These are phyloP conservation scores for Maconellicoccus hirsutus DNA, from an alignment of 1,140 invertebrate genomes.

Conservation along the genomic window DNA sequence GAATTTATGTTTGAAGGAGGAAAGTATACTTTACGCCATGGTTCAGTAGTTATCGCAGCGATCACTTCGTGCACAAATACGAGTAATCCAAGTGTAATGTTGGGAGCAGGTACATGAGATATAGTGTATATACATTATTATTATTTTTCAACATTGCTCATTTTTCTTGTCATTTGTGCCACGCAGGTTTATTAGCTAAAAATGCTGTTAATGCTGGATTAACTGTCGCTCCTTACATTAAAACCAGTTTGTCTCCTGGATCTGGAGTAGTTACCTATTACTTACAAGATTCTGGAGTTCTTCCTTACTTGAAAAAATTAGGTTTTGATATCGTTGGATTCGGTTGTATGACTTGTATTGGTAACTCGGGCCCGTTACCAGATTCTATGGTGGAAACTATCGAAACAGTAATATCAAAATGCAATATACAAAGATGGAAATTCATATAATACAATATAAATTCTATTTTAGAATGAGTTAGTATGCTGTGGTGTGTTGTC, in stretches of 20 bases:
- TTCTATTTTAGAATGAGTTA: conserved; percentile 57
- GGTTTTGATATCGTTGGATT: conserved; percentile 94
- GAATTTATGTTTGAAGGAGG: conserved; percentile 69
- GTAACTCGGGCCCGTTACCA: conserved; percentile 88
- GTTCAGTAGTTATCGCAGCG: conserved; percentile 91
- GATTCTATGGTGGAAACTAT: conserved; percentile 85
- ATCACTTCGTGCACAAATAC: conserved; percentile 98
- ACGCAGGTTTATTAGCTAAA: conserved; percentile 82
- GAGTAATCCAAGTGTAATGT: conserved; percentile 94
- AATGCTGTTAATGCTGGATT: conserved; percentile 89
- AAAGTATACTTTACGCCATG: conserved; percentile 76
- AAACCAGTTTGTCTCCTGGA: conserved; percentile 91
- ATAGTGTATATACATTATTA: neutral
- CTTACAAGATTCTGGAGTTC: conserved; percentile 73
- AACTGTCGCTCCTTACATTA: conserved; percentile 81
- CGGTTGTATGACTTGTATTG: conserved; percentile 98
- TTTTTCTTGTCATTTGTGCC: neutral
- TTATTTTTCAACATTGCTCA: neutral
- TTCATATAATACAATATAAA: neutral
- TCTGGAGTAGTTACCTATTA: conserved; percentile 98
- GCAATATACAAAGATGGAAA: too few species aligned
- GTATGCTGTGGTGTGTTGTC: conserved; percentile 91
- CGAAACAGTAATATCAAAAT: conserved; percentile 56
- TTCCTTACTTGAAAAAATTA: conserved; percentile 70
- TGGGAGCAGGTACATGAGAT: conserved; percentile 72